Evolutionary conservation across 2,888 invertebrate genomes (phyloP), one percentile per base, ranked within the genome.

Genomic region (Heteropelma amictum): DNA sequence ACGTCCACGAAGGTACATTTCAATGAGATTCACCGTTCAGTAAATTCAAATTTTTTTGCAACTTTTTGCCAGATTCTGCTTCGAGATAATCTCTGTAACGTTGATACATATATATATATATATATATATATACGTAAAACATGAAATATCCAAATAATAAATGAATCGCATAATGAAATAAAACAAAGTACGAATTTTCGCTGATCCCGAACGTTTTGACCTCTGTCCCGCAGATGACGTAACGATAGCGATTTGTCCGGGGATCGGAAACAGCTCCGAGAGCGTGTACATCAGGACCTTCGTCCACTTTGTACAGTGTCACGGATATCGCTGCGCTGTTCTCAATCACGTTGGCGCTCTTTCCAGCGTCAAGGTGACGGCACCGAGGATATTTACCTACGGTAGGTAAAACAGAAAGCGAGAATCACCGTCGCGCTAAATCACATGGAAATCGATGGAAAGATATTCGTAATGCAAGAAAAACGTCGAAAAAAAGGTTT

Each of bases 181-280:
- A n/a, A n/a, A 19, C 38, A 23, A 2, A n/a, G 12, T 38, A 7
- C 1, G n/a, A 12, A 4, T 12, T 21, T 38, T 33, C 2, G 19
- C 10, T 30, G 8, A 19, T 45, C 19, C 33, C 2, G n/a, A 47
- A 33, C 12, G 12, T 12, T 7, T 26, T 49, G n/a, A n/a, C 12
- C 30, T 42, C 30, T 69, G 42, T 33, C 2, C 58, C 90, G 14
- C 88, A 96, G 97, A 96, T 91, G 96, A 96, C 88, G 92, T 96
- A 81, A 96, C 96, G 2, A 93, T 97, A 73, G 96, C 96, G 8
- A 94, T 97, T 82, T 96, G 96, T 84, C 95, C 97, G 54, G 98
- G 98, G 74, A 97, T 98, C 84, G 97, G 97, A 54, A 98, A 98
- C 90, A 96, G 96, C 49, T 97, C 97, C 49, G 98, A 98, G 90